Evolutionary conservation across 2,113 vertebrate genomes (phyloP).

Genomic region (Calidris pugnax): DNA sequence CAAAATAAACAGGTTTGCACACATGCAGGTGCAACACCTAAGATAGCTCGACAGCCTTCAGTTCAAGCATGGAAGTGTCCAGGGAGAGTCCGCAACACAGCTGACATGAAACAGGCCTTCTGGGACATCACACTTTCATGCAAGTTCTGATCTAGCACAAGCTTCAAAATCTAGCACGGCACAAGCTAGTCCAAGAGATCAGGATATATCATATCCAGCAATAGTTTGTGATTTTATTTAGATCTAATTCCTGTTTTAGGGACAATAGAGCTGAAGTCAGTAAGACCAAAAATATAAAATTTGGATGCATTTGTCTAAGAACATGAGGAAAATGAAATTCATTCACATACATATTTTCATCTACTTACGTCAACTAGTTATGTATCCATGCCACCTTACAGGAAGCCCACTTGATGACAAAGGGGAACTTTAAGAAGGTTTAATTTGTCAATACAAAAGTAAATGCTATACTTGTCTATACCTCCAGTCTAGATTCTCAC

Average conservation of each 20-base stretch:
- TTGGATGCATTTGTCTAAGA: not conserved
- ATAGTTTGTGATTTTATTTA: not conserved
- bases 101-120: not conserved
- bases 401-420: not conserved
- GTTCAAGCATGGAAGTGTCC: not conserved
- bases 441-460: not conserved
- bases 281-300: not conserved
- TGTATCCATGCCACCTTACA: not conserved
- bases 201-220: not conserved
- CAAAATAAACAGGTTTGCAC: not conserved
- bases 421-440: not conserved
- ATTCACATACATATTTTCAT: not conserved
- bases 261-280: not conserved
- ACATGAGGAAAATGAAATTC: not conserved
- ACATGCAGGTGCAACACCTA: not conserved
- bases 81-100: fast-evolving
- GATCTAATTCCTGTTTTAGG: not conserved
- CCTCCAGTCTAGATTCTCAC: not conserved
- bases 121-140: not conserved
- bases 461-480: not conserved
- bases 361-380: not conserved
- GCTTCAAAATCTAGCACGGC: not conserved
- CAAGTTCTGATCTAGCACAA: not conserved
- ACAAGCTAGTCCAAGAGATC: not conserved
- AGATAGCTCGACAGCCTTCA: not conserved